phyloP scores from a whole-genome alignment of 2,797 vertebrate species.

The Heterohyrax brucei region DNA sequence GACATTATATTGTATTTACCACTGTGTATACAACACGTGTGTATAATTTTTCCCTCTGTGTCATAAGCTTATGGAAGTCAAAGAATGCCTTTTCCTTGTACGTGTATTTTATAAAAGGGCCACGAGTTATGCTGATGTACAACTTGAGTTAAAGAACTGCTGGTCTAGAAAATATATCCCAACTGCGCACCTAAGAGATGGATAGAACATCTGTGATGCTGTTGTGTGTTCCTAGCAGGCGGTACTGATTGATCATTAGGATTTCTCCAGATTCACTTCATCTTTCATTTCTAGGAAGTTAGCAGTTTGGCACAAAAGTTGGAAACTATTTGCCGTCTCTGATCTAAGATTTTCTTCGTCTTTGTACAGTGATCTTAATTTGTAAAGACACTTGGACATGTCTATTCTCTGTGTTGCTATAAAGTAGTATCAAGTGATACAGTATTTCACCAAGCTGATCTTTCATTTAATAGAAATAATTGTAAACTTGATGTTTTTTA shows the following conservation, averaged over 20 bases:
- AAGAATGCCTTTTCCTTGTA: not conserved
- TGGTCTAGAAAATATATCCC: not conserved
- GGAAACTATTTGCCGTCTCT: not conserved
- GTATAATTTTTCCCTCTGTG: not conserved
- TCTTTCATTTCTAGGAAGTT: not conserved
- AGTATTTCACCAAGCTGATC: slow-evolving; percentile 4
- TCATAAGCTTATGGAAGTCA: not conserved
- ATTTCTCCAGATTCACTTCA: not conserved
- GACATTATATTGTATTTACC: not conserved
- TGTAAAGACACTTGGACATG: slow-evolving; percentile 3
- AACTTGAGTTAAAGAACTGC: not conserved
- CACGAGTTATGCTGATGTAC: not conserved
- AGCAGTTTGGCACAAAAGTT: not conserved
- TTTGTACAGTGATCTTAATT: slow-evolving; percentile 20
- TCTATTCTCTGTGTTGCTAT: not conserved
- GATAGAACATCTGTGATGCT: accelerated
- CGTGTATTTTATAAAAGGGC: not conserved
- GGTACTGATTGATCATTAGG: not conserved
- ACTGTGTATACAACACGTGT: not conserved
- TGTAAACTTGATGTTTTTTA: not conserved
- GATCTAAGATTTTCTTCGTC: not conserved
- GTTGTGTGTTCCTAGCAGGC: not conserved
- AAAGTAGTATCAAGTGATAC: slow-evolving; percentile 19
- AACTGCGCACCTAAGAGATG: not conserved
- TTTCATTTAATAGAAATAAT: slow-evolving; percentile 23